Conservation (phyloP, 2,113 vertebrate species). For the Poicephalus meyeri region DNA sequence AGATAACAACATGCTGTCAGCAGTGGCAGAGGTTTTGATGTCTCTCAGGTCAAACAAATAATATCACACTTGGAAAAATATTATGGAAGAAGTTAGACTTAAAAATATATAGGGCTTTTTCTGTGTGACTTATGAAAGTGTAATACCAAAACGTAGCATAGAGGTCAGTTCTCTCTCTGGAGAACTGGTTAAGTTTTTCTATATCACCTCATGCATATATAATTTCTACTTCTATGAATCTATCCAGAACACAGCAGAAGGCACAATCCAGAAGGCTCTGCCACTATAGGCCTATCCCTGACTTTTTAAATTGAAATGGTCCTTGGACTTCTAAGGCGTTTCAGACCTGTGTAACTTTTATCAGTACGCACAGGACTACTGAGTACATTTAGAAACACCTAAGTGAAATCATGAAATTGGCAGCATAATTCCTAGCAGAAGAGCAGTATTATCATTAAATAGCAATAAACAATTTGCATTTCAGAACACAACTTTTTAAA, state of each 20-base stretch:
- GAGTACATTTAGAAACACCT: background rate
- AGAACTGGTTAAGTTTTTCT: background rate
- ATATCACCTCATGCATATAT: background rate
- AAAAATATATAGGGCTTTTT: background rate
- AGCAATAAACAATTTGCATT: background rate
- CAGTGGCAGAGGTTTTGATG: background rate
- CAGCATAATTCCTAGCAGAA: background rate
- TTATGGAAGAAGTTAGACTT: background rate
- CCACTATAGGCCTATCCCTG: background rate
- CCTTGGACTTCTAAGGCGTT: background rate
- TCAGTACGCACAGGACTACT: background rate
- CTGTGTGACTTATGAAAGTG: background rate
- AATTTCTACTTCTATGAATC: background rate
- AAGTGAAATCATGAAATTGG: background rate
- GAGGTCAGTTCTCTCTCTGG: background rate
- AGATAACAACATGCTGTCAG: background rate
- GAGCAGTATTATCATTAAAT: background rate
- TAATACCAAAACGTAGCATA: background rate
- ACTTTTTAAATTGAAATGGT: background rate
- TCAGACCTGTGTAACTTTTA: background rate
- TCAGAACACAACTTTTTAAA: background rate
- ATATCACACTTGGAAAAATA: background rate
- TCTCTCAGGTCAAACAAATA: background rate
- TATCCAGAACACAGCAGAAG: background rate
- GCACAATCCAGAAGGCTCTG: background rate